Evolutionary conservation across 2,888 invertebrate genomes (phyloP), one percentile per base, ranked within the genome.

Genomic region (Dynastes tityus): DNA sequence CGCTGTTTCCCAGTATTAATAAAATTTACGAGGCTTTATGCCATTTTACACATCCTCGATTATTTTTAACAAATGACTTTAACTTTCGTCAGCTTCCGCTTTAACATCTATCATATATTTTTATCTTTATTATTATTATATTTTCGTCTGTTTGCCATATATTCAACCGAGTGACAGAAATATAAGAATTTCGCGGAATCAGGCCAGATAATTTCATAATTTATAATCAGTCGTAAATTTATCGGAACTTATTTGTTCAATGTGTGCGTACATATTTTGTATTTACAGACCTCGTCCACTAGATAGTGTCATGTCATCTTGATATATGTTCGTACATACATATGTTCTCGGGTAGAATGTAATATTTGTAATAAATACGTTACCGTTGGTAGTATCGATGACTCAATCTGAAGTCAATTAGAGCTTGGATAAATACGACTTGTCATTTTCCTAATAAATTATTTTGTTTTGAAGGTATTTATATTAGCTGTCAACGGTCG

Each of bases 181-280:
- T 63, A 63, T 63, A 63, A 63, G 63, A 63, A 63, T 67, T 67
- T 67, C 67, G 67, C 67, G 67, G 67, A 67, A 67, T 67, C 45
- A 45, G 67, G 67, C 49, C 67, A 67, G 67, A 67, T 67, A 49
- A 67, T 67, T 22, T 67, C 49, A 22, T 67, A 67, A 49, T 67
- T 67, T 67, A 67, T 49, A 67, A 67, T 67, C 67, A 49, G 45
- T 67, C 67, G 27, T 67, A 67, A 67, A 67, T 67, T 67, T 45
- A 63, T 63, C 63, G 29, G 63, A 63, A 63, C 29, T 63, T 63
- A 63, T 63, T 63, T 63, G 29, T 63, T 63, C 63, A 63, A 63
- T 63, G 63, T 63, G 27, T 32, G 29, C 55, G 55, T 58, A 29
- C 63, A 63, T 32, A 27, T 32, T 37, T 13, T 32, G 63, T 63